phyloP scores from a whole-genome alignment of 2,797 vertebrate genomes.

The Hafferia zeledoni region DNA sequence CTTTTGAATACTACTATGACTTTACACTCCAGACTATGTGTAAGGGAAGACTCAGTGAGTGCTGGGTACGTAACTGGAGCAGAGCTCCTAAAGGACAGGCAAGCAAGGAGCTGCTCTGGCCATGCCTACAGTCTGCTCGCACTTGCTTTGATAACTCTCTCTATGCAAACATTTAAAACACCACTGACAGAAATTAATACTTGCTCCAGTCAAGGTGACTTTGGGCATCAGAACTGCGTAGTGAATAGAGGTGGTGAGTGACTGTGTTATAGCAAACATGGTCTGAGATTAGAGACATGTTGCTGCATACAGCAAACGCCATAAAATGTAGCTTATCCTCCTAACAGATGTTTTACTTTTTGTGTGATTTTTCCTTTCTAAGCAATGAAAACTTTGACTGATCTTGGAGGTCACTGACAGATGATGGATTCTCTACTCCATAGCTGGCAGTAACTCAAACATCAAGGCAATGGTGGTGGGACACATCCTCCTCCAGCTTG shows the following conservation, averaged over 20 bases:
- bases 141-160: not conserved
- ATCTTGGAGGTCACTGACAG: constrained; percentile 63
- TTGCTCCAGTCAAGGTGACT: constrained; percentile 35
- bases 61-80: not conserved
- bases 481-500: constrained; percentile 48
- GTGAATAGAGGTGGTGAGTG: not conserved
- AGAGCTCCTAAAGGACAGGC: not conserved
- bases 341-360: constrained; percentile 50
- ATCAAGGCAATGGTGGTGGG: constrained; percentile 40
- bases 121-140: not conserved
- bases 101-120: not conserved
- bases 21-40: constrained; percentile 61
- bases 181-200: constrained; percentile 2
- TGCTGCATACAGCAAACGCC: constrained; percentile 19
- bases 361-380: constrained; percentile 39
- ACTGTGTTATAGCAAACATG: constrained; percentile 1
- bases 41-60: not conserved
- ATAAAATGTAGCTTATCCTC: constrained; percentile 28
- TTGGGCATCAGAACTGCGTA: not conserved
- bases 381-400: constrained; percentile 61
- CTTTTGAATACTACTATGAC: constrained; percentile 78
- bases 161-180: constrained; percentile 35
- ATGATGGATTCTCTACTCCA: constrained; percentile 49
- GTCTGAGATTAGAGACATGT: constrained; percentile 13
- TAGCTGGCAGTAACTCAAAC: constrained; percentile 56